These are phyloP conservation scores for Mareca penelope DNA, from an alignment of 2,797 vertebrate species.

Conservation along the genomic window DNA sequence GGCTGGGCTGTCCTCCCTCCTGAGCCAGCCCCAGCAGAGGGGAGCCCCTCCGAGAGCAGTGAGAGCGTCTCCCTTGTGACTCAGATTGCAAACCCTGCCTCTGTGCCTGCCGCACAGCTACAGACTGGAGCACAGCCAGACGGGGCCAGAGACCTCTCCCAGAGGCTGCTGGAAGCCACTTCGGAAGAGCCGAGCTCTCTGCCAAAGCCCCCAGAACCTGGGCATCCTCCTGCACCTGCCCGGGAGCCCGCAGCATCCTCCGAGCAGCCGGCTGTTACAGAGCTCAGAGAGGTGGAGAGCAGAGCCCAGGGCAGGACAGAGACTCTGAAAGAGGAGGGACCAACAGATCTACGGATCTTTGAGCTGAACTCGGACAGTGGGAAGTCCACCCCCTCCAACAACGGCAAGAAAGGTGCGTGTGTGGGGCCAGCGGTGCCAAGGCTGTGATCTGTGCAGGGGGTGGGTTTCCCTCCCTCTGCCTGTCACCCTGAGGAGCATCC, in stretches of 20 bases:
- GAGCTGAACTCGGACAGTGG: constrained; percentile 98
- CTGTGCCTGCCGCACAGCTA: constrained; percentile 37
- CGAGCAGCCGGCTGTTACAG: not conserved
- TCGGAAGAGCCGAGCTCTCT: constrained; percentile 75
- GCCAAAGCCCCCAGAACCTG: constrained; percentile 57
- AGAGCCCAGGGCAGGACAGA: constrained; percentile 78
- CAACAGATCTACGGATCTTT: constrained; percentile 92
- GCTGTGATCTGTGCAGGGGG: not conserved
- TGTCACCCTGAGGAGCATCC: not conserved
- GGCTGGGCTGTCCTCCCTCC: constrained; percentile 61
- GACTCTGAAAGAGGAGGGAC: constrained; percentile 84
- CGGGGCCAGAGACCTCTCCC: constrained; percentile 65
- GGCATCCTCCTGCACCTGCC: constrained; percentile 13
- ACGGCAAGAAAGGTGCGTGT: constrained; percentile 93
- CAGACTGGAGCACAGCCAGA: constrained; percentile 35
- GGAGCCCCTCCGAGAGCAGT: constrained; percentile 89
- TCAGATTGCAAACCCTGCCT: constrained; percentile 83
- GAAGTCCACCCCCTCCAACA: constrained; percentile 98
- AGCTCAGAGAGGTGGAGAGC: constrained; percentile 50
- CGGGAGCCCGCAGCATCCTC: not conserved
- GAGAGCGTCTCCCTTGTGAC: constrained; percentile 91
- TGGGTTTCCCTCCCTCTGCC: not conserved
- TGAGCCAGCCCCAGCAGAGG: constrained; percentile 55
- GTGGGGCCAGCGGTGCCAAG: not conserved
- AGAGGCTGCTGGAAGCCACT: constrained; percentile 80